Conservation (phyloP, 2,113 vertebrate species). For the Rhineura floridana region DNA sequence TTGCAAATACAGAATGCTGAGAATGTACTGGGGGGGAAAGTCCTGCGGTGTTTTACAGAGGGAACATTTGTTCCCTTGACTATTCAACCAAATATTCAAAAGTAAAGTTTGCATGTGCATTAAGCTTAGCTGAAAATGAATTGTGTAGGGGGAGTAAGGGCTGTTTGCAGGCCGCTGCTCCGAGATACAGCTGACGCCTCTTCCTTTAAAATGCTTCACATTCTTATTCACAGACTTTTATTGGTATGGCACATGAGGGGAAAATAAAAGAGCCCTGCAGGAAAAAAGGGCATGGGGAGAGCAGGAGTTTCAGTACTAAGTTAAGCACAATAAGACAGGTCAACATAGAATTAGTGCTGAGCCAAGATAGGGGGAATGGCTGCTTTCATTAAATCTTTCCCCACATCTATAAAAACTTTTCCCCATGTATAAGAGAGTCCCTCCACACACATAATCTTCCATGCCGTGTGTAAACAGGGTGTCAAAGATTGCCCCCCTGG, state of each 20-base stretch:
- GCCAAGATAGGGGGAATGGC: neutral
- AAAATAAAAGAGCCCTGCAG: constrained; percentile 29
- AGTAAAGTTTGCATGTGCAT: constrained; percentile 15
- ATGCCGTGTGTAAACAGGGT: neutral
- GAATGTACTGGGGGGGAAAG: neutral
- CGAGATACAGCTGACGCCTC: constrained; percentile 5
- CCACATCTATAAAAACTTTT: neutral
- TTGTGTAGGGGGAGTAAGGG: neutral
- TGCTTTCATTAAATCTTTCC: neutral
- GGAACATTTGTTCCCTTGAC: constrained; percentile 16
- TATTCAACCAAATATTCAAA: constrained; percentile 4
- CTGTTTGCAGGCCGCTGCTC: neutral
- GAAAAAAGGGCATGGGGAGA: constrained; percentile 16
- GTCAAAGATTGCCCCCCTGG: too few relatives aligned
- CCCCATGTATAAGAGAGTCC: neutral
- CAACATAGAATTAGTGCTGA: neutral
- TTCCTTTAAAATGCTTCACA: constrained; percentile 2
- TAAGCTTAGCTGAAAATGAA: constrained; percentile 1
- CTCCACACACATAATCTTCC: neutral
- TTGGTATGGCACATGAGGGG: neutral
- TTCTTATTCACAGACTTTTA: constrained; percentile 20
- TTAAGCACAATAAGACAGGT: neutral
- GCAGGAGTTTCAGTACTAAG: neutral
- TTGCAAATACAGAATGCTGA: constrained; percentile 30
- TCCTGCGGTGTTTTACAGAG: constrained; percentile 5